Evolutionary conservation across 2,797 vertebrate species (phyloP).

Genomic region (Centropyge bicolor): DNA sequence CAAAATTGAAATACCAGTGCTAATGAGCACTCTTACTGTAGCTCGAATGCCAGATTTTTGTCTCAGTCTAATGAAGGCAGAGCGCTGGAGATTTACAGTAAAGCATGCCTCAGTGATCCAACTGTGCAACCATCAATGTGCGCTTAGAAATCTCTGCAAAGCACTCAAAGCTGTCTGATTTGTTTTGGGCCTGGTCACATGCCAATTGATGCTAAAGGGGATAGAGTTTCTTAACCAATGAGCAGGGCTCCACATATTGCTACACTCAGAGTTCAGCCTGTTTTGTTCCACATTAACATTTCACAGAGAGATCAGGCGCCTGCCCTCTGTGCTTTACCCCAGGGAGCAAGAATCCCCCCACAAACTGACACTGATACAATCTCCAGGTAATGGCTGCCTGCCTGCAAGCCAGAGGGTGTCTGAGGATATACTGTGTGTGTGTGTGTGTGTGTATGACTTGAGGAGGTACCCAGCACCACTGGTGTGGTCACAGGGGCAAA

Average conservation of each 20-base stretch:
- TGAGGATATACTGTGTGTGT: constrained; percentile 61
- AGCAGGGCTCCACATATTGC: constrained; percentile 64
- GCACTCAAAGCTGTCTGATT: constrained; percentile 63
- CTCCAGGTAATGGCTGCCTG: constrained; percentile 81
- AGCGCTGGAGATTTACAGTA: constrained; percentile 66
- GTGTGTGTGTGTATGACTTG: constrained; percentile 48
- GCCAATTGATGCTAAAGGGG: constrained; percentile 65
- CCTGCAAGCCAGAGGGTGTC: constrained; percentile 73
- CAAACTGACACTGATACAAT: constrained; percentile 84
- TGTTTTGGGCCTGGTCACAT: constrained; percentile 64
- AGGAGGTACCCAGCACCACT: constrained; percentile 77
- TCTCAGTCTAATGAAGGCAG: constrained; percentile 61
- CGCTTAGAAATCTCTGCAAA: constrained; percentile 63
- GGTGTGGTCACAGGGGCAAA: constrained; percentile 83
- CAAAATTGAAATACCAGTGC: constrained; percentile 72
- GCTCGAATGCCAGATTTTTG: constrained; percentile 68
- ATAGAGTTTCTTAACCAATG: constrained; percentile 67
- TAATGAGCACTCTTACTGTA: constrained; percentile 68
- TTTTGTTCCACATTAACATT: constrained; percentile 83
- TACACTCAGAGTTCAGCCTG: constrained; percentile 70
- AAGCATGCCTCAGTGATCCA: constrained; percentile 63
- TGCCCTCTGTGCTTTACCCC: constrained; percentile 78
- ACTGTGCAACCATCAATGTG: constrained; percentile 51
- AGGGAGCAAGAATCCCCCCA: constrained; percentile 77
- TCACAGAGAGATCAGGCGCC: constrained; percentile 80